A percentile compares a stretch with the other conserved stretches of the same genome.
phyloP scores from a whole-genome alignment of 1,140 invertebrate genomes.

The Psilanteris sp. region DNA sequence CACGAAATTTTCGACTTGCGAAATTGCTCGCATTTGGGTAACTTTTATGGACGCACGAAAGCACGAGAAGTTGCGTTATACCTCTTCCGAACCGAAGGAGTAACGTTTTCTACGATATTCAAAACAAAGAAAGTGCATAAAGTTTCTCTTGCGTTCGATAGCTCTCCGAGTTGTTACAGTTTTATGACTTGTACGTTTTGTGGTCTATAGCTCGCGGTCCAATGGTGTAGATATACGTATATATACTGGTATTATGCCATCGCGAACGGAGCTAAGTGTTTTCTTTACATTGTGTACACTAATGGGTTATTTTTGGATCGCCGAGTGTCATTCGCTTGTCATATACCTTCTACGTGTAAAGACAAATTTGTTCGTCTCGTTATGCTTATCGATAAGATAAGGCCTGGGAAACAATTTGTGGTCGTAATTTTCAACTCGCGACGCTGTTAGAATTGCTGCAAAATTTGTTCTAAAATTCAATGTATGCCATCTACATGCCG shows the following conservation, averaged over 20 bases:
- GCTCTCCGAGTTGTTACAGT: conserved; percentile 42
- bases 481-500: no score
- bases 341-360: conserved; percentile 1
- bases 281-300: conserved; percentile 11
- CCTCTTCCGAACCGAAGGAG: conserved; percentile 4
- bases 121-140: conserved; percentile 51
- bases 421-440: neutral
- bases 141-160: conserved; percentile 51
- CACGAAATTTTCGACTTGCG: neutral
- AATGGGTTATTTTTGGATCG: conserved; percentile 34
- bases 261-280: conserved; percentile 6
- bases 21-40: conserved; percentile 9
- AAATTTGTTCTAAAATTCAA: neutral
- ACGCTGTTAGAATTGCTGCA: neutral
- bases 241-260: conserved; percentile 2
- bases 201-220: conserved; percentile 33
- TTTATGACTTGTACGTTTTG: conserved; percentile 50
- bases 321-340: conserved; percentile 3
- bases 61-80: conserved; percentile 1
- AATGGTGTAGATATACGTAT: conserved; percentile 25
- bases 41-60: conserved; percentile 29
- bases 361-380: conserved; percentile 8
- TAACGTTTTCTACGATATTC: conserved; percentile 26
- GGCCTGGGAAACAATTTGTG: neutral
- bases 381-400: conserved; percentile 14